Base-by-base conservation (phyloP, 2,797 vertebrate species). In the Hephaestus fuliginosus region DNA sequence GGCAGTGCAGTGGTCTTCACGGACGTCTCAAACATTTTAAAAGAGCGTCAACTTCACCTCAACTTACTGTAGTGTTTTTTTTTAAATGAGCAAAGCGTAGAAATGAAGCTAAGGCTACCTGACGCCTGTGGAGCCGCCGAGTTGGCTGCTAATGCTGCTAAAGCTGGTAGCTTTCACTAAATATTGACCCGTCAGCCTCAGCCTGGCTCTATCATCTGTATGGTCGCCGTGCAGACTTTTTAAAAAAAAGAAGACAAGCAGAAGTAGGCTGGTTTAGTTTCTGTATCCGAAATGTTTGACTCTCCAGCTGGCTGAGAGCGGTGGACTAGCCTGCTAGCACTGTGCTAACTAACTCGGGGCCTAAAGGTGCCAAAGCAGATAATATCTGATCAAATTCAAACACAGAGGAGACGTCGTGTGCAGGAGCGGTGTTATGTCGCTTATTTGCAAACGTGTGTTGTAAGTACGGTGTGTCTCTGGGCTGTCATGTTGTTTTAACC, bases 11-110 rank as follows among this genome's bases (percentile, higher is more conserved):
- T 53, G 25, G 20, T 58, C 30, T 74, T 64, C 55, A 25, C 60
- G 70, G n/a, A 52, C n/a, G 46, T 68, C 30, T 43, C 61, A 71
- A 51, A 70, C 57, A n/a, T 11, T 33, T 33, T 18, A 36, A 77
- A 76, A 20, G 12, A 36, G 18, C 57, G 71, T 83, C 78, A 92
- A 93, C 90, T 93, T 93, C 88, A 89, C 55, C 20, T 87, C 17
- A 90, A 94, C 80, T 94, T 92, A 71, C 55, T 51, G 44, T 48
- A 70, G 69, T 88, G 69, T 86, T 87, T 80, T 69, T 33, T 25
- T 25, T 25, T 25, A 1, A 25, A 33, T 33, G 30, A 33, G 30
- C 30, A 33, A 33, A 33, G 30, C 30, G 3, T 1, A 3, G 30
- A 33, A 33, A 33, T 33, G 30, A 33, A 33, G 30, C 30, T 33